phyloP scores from a whole-genome alignment of 2,113 vertebrate species.

The Gambusia holbrooki region DNA sequence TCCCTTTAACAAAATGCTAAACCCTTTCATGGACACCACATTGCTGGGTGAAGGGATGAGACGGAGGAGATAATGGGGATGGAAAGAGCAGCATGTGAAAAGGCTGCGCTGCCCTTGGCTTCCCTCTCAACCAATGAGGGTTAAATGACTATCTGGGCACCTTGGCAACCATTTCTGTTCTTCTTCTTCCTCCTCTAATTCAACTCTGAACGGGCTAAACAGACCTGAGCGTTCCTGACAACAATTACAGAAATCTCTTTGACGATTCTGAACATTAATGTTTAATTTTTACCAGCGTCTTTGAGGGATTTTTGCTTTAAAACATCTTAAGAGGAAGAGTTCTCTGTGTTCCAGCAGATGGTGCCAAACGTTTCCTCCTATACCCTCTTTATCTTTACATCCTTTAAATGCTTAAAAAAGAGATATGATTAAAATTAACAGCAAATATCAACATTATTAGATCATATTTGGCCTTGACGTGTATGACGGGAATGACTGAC shows the following conservation, averaged over 20 bases:
- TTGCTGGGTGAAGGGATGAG: conserved; percentile 53
- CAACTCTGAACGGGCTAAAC: conserved; percentile 41
- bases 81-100: conserved; percentile 69
- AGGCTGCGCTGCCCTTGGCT: conserved; percentile 59
- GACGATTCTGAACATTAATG: neutral
- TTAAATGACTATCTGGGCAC: conserved; percentile 74
- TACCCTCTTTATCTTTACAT: too few species aligned
- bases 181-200: conserved; percentile 47
- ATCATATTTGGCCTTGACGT: too few species aligned
- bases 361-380: conserved; percentile 46
- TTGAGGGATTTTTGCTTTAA: conserved; percentile 2
- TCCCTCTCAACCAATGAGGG: conserved; percentile 67
- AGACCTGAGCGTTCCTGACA: conserved; percentile 14
- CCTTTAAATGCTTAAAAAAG: too few species aligned
- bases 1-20: conserved; percentile 63
- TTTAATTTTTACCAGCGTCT: neutral
- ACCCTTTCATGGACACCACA: conserved; percentile 48
- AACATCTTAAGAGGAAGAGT: neutral
- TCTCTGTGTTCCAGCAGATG: conserved; percentile 62
- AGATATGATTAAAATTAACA: too few species aligned
- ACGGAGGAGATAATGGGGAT: conserved; percentile 63
- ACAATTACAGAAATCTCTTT: conserved; percentile 2
- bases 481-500: too few species aligned
- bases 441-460: too few species aligned
- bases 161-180: conserved; percentile 73